phyloP scores from a whole-genome alignment of 1,140 invertebrate species.

The Drosophila novamexicana region DNA sequence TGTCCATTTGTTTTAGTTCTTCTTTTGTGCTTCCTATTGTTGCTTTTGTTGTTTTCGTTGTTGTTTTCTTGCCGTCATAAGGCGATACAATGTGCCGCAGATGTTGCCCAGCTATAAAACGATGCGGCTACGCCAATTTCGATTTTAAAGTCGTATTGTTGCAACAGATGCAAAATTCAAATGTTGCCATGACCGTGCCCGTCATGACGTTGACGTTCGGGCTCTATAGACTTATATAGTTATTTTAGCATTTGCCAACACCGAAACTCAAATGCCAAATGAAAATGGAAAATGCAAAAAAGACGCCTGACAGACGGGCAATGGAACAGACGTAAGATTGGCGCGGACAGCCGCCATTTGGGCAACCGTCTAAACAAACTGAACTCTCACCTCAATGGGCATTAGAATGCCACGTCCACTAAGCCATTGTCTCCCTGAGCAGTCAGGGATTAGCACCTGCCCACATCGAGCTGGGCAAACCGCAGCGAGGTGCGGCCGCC shows the following conservation, averaged over 20 bases:
- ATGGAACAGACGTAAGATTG: conserved; percentile 16
- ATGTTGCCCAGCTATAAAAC: conserved; percentile 55
- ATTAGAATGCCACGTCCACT: conserved; percentile 6
- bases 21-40: not conserved
- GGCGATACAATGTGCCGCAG: conserved; percentile 61
- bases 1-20: conserved; percentile 11
- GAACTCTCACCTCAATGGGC: conserved; percentile 69
- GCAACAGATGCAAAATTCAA: conserved; percentile 51
- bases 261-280: not conserved
- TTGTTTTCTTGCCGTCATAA: conserved; percentile 40
- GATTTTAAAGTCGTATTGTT: conserved; percentile 38
- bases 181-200: not conserved
- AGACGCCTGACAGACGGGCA: not conserved
- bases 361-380: conserved; percentile 58
- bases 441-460: conserved; percentile 41
- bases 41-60: conserved; percentile 6
- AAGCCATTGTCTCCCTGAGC: conserved; percentile 20
- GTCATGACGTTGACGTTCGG: not conserved
- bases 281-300: conserved; percentile 22
- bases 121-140: conserved; percentile 57
- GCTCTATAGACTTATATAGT: not conserved
- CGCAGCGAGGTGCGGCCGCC: not conserved
- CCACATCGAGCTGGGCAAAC: conserved; percentile 17
- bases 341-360: conserved; percentile 53
- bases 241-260: conserved; percentile 23